Percentiles rank a stretch among this genome's conserved stretches.
phyloP scores from a whole-genome alignment of 2,797 vertebrate genomes.

The Sebastes wilsoni region DNA sequence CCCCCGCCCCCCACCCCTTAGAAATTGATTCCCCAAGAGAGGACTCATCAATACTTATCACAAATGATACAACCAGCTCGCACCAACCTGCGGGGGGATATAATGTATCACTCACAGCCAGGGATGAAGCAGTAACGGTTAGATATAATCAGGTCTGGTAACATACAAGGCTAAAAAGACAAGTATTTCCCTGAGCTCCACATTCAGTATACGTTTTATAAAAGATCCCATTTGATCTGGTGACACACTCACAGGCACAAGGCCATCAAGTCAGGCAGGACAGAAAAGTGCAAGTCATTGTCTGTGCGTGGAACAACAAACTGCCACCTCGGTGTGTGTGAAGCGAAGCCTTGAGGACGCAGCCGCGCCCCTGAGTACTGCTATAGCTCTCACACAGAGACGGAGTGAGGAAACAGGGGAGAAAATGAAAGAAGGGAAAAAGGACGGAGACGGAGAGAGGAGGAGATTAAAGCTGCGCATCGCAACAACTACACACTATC shows the following conservation, averaged over 20 bases:
- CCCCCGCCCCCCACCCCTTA: not conserved
- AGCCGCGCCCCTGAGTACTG: constrained; percentile 69
- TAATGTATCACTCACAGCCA: constrained; percentile 64
- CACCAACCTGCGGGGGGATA: constrained; percentile 48
- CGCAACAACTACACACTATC: constrained; percentile 43
- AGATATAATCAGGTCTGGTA: constrained; percentile 55
- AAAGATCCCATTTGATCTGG: constrained; percentile 81
- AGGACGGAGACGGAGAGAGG: constrained; percentile 2
- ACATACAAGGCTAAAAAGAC: constrained; percentile 47
- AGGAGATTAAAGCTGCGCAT: constrained; percentile 44
- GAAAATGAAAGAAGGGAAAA: constrained; percentile 13
- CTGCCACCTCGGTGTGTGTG: constrained; percentile 75
- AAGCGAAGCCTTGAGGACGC: constrained; percentile 77
- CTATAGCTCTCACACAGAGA: constrained; percentile 51
- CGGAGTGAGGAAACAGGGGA: constrained; percentile 32
- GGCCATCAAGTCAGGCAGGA: constrained; percentile 64
- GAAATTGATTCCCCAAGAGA: constrained; percentile 73
- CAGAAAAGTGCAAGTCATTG: constrained; percentile 82
- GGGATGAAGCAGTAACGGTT: constrained; percentile 49
- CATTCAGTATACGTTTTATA: constrained; percentile 49
- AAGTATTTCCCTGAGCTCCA: constrained; percentile 41
- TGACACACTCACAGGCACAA: constrained; percentile 78
- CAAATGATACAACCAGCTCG: constrained; percentile 62
- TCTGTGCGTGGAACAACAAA: constrained; percentile 70
- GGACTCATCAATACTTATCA: constrained; percentile 76